These are phyloP conservation scores for Sipha maydis DNA, from an alignment of 2,888 invertebrate species.

Conservation along the genomic window DNA sequence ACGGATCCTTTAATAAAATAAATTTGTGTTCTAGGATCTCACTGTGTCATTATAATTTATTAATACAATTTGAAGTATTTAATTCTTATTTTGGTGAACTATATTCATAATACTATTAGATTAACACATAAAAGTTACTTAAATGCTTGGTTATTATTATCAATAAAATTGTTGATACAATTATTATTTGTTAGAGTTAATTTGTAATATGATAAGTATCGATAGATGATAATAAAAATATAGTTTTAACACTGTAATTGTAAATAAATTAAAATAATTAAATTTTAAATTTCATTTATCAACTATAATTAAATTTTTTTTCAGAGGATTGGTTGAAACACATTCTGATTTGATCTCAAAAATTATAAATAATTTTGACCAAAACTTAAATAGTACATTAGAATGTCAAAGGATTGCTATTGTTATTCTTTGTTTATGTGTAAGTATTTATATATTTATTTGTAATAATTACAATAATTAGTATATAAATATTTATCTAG, in stretches of 20 bases:
- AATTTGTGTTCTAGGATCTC: too few species aligned
- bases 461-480: neutral
- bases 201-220: too few species aligned
- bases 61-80: too few species aligned
- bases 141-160: too few species aligned
- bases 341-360: conserved; percentile 45
- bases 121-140: too few species aligned
- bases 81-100: too few species aligned
- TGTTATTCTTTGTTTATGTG: conserved; percentile 46
- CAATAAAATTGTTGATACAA: neutral
- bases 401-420: conserved; percentile 56
- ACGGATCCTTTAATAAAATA: too few species aligned
- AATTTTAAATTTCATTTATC: neutral
- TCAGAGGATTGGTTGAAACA: conserved; percentile 42
- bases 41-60: too few species aligned
- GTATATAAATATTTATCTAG: conserved; percentile 12
- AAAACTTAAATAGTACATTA: conserved; percentile 35
- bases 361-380: conserved; percentile 38
- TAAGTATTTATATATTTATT: conserved; percentile 4
- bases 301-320: neutral
- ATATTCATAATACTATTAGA: too few species aligned
- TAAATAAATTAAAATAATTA: neutral
- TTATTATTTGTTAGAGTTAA: neutral
- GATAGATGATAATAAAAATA: neutral
- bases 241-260: neutral